These are phyloP conservation scores for Uloborus plumipes DNA, from an alignment of 2,888 invertebrate genomes.

Conservation along the genomic window DNA sequence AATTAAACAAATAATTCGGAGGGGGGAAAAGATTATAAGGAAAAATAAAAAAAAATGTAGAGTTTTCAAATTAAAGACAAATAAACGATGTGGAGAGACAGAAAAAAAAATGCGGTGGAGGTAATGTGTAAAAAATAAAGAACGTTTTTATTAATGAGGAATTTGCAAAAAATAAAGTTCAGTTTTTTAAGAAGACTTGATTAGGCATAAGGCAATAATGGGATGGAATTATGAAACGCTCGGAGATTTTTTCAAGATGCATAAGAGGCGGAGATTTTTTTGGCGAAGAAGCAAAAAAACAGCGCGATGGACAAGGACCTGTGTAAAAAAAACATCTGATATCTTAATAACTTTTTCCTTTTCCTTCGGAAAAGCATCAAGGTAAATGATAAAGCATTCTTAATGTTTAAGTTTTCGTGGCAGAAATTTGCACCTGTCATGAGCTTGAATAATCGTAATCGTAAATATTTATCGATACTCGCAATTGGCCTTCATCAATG, in stretches of 20 bases:
- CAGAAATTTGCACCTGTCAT: conserved; percentile 60
- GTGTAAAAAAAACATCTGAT: conserved; percentile 49
- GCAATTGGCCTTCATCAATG: background rate
- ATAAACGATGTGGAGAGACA: conserved; percentile 42
- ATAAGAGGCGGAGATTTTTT: conserved; percentile 1
- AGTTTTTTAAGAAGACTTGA: conserved; percentile 46
- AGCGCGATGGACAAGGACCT: background rate
- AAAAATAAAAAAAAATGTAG: conserved; percentile 3
- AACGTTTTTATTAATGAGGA: conserved; percentile 64
- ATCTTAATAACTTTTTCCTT: conserved; percentile 54
- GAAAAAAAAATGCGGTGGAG: conserved; percentile 15
- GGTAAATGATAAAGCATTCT: conserved; percentile 32
- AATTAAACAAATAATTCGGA: conserved; percentile 63
- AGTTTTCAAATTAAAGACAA: conserved; percentile 63
- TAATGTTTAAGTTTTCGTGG: background rate
- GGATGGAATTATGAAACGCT: conserved; percentile 43
- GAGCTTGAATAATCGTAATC: conserved; percentile 48
- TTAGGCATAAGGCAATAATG: conserved; percentile 60
- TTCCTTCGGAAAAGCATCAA: conserved; percentile 48
- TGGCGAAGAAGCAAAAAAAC: too few relatives aligned
- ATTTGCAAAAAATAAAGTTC: conserved; percentile 46
- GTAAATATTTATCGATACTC: conserved; percentile 55
- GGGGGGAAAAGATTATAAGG: conserved; percentile 19
- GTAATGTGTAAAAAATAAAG: conserved; percentile 37
- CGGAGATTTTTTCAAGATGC: conserved; percentile 18